Evolutionary conservation across 1,140 invertebrate species (phyloP), one percentile per base, ranked within the genome.

Genomic region (Vollenhovia emeryi): DNA sequence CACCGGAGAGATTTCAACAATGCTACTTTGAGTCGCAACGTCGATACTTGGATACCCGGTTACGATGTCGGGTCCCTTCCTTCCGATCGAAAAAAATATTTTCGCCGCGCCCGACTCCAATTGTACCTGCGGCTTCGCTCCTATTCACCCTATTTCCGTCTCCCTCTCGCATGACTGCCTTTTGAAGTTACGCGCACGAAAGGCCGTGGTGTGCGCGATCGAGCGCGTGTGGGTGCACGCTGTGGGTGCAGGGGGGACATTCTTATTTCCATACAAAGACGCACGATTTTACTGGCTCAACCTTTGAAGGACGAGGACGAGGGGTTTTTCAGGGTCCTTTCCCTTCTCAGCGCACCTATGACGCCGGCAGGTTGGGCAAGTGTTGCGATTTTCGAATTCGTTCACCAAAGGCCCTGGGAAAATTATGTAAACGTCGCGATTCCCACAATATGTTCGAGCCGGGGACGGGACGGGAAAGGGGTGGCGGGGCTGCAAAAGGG

Each of bases 341-440:
- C 36, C 43, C 52, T 78, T 79, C 60, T 43, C 76, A 64, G 74
- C 71, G 86, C 64, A 79, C 57, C 68, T 59, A 45, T 78, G 40
- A 60, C 55, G 57, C 76, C 60, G 86, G 75, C 85, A 89, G 89
- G 90, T 93, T 92, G 76, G 86, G 87, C 89, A 92, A 93, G 91
- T 92, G 92, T 93, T 92, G 89, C 93, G 91, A 94, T 94, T 94
- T 89, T 89, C 89, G 87, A 86, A 85, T 89, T n/a, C n/a, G 88
- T 87, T 91, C 86, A 36, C 13, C 66, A 52, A 73, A 73, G n/a
- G 45, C 21, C 84, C 89, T 92, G 92, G 91, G 92, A 93, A 94
- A 94, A 94, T 94, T 94, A 94, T 93, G 92, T 92, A 94, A 94
- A 94, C 92, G 88, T 84, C 69, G 43, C 82, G 66, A 91, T 91